phyloP scores from a whole-genome alignment of 2,113 vertebrate genomes.

The Turdus rufiventris region DNA sequence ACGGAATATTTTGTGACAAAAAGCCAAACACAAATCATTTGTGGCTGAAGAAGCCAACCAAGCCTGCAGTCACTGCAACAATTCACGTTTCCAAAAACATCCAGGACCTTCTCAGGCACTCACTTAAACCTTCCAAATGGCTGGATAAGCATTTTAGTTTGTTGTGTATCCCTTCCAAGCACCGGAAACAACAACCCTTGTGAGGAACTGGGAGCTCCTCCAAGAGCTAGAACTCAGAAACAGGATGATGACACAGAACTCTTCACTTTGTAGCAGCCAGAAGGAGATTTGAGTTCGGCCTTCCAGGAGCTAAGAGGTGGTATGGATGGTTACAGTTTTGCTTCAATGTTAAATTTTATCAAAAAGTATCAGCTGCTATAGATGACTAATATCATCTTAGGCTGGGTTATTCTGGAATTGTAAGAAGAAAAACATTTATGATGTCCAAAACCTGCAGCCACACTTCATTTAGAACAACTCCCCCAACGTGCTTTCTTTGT shows the following conservation, averaged over 20 bases:
- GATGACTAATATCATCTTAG: not conserved
- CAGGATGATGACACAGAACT: not conserved
- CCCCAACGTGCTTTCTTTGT: not conserved
- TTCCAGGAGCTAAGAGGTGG: not conserved
- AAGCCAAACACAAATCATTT: rapidly evolving
- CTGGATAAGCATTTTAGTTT: not conserved
- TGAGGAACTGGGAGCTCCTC: not conserved
- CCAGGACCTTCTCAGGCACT: not conserved
- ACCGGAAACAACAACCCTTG: not conserved
- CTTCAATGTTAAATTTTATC: not conserved
- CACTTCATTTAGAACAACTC: not conserved
- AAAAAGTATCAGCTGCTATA: not conserved
- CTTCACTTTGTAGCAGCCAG: not conserved
- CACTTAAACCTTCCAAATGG: not conserved
- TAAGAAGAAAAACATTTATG: not conserved
- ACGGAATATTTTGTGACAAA: not conserved
- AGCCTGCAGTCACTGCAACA: not conserved
- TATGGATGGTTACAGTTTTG: not conserved
- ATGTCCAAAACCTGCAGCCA: not conserved
- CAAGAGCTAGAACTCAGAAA: not conserved
- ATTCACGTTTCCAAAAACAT: rapidly evolving
- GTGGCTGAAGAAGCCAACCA: not conserved
- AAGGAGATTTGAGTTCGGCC: not conserved
- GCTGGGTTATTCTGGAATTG: not conserved
- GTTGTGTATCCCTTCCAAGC: not conserved